phyloP scores from a whole-genome alignment of 2,797 vertebrate genomes.

The Clarias fuscus region DNA sequence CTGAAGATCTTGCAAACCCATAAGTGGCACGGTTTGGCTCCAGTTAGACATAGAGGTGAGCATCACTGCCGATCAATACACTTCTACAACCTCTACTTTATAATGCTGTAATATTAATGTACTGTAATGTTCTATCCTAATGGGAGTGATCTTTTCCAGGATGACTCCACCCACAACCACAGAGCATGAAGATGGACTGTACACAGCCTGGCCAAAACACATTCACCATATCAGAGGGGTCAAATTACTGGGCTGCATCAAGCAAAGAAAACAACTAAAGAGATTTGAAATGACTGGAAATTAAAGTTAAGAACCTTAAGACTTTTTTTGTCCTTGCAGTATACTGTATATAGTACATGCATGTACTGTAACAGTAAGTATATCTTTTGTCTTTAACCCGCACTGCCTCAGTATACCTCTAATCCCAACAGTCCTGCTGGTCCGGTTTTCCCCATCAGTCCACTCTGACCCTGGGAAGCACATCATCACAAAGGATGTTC shows the following conservation, averaged over 20 bases:
- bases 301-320: no score
- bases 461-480: conserved; percentile 65
- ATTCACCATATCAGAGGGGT: no score
- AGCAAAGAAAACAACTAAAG: no score
- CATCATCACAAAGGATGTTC: neutral
- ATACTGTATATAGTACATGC: no score
- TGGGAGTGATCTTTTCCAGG: neutral
- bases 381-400: no score
- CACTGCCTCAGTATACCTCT: conserved; percentile 48
- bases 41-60: neutral
- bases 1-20: neutral
- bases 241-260: no score
- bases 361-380: no score
- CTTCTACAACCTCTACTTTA: neutral
- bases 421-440: conserved; percentile 66
- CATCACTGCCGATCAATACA: neutral
- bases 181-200: neutral
- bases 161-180: neutral
- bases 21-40: neutral
- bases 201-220: no score
- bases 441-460: conserved; percentile 65
- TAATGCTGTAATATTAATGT: neutral
- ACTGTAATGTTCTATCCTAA: neutral
- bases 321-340: no score
- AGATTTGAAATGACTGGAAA: no score